Evolutionary conservation across 1,140 invertebrate species (phyloP), one percentile per base, ranked within the genome.

Genomic region (Aphidius ervi): DNA sequence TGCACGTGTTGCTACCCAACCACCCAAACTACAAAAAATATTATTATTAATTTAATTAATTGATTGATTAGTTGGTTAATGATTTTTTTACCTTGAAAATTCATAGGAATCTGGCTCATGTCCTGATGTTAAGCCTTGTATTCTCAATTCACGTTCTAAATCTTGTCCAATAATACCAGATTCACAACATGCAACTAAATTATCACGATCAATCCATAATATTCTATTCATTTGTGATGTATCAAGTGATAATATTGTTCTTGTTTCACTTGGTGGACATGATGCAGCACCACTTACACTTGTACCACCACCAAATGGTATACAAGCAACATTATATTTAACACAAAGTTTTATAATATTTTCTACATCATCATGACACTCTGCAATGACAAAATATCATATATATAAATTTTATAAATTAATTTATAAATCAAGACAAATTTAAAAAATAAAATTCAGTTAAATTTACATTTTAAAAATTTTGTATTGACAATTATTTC

Each of bases 41-140:
- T 10, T 6, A 48, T 2, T 43, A 10, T 2, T 43, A 10, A 43
- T 7, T n/a, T 47, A n/a, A 43, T 45, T 6, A 16, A 16, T 16
- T 16, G 16, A 16, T 16, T 16, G 16, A 16, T 16, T 16, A n/a
- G n/a, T n/a, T n/a, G n/a, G n/a, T n/a, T n/a, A n/a, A n/a, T n/a
- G 16, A 16, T 16, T 16, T 31, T 23, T 31, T 55, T 76, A 85
- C 84, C 84, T 86, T 9, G 91, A 94, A 76, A 99, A 99, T 80
- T 99, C 97, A 76, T 95, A 96, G 6, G 94, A 98, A 76, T 99
- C 97, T 0, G 97, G 97, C 75, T 99, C 97, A 77, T 99, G 97
- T 0, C 93, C 93, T 5, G 89, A 86, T 3, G 92, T 95, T 63
- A 87, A 87, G 0, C 91, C 91, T 43, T 84, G 73, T 3, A 83